Percentiles rank a stretch among this genome's conserved stretches.
Evolutionary conservation across 2,888 invertebrate genomes (phyloP).

Genomic region (Myopa testacea): DNA sequence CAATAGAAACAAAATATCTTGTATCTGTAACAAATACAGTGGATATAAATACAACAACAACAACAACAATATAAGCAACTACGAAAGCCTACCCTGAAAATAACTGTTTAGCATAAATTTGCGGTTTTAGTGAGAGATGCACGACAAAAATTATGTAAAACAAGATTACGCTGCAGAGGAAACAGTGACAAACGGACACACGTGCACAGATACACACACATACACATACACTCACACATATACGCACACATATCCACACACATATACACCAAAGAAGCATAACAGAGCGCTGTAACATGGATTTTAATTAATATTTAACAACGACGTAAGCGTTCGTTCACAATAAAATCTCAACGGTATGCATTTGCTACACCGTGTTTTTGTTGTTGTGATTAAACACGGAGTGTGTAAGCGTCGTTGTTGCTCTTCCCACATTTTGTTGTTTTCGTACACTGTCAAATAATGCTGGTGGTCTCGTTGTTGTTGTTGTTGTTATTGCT

Average conservation of each 20-base stretch:
- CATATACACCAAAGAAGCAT: neutral
- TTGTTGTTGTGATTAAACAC: neutral
- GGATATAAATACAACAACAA: neutral
- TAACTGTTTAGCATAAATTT: conserved; percentile 34
- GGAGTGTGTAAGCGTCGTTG: neutral
- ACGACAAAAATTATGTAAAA: conserved; percentile 37
- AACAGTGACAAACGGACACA: conserved; percentile 34
- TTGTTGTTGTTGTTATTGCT: neutral
- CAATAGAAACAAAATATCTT: neutral
- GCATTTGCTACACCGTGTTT: conserved; percentile 27
- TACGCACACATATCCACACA: neutral
- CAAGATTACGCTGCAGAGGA: conserved; percentile 18
- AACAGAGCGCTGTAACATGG: conserved; percentile 34
- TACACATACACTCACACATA: neutral
- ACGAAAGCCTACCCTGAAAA: conserved; percentile 15
- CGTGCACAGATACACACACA: neutral
- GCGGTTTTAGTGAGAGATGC: conserved; percentile 37
- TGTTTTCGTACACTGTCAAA: no score
- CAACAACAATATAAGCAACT: neutral
- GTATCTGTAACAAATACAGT: neutral
- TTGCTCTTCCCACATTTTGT: no score
- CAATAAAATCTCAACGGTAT: conserved; percentile 32
- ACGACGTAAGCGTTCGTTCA: conserved; percentile 52
- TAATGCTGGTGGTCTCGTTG: neutral
- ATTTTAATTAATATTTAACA: conserved; percentile 65